Conservation (phyloP, 2,888 invertebrate genomes). For the Exocentrus adspersus region DNA sequence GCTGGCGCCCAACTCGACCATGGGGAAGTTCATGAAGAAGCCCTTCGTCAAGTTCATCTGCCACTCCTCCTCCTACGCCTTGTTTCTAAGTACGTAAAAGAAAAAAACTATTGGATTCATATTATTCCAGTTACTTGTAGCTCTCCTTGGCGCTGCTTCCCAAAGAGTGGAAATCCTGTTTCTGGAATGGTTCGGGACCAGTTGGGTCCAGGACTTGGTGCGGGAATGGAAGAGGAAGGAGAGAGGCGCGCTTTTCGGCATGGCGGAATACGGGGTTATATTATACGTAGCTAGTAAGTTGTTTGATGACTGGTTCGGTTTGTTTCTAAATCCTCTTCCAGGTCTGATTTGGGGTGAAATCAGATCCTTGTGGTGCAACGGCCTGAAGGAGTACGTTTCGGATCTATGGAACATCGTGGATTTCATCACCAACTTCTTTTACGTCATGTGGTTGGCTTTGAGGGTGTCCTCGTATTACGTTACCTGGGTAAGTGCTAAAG, state of each 20-base stretch:
- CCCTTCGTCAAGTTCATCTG: slow-evolving; percentile 99
- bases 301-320: background rate
- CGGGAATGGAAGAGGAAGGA: slow-evolving; percentile 82
- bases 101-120: too few relatives aligned
- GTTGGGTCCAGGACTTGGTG: slow-evolving; percentile 79
- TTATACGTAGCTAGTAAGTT: slow-evolving; percentile 86
- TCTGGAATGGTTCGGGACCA: slow-evolving; percentile 81
- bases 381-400: slow-evolving; percentile 88
- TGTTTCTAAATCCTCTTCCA: slow-evolving; percentile 58
- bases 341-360: slow-evolving; percentile 96
- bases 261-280: slow-evolving; percentile 85
- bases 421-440: slow-evolving; percentile 95
- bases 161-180: slow-evolving; percentile 88
- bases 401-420: slow-evolving; percentile 99
- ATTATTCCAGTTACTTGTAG: too few relatives aligned
- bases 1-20: slow-evolving; percentile 86
- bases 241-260: slow-evolving; percentile 80
- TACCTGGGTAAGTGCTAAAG: slow-evolving; percentile 89
- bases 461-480: slow-evolving; percentile 89
- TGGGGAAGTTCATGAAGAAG: slow-evolving; percentile 93
- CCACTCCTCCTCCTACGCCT: slow-evolving; percentile 94
- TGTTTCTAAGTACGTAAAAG: slow-evolving; percentile 90
- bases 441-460: slow-evolving; percentile 91
- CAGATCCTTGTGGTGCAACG: slow-evolving; percentile 89
- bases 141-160: slow-evolving; percentile 91